Evolutionary conservation across 2,113 vertebrate species (phyloP).

Genomic region (Forbesichthys papilliferus): DNA sequence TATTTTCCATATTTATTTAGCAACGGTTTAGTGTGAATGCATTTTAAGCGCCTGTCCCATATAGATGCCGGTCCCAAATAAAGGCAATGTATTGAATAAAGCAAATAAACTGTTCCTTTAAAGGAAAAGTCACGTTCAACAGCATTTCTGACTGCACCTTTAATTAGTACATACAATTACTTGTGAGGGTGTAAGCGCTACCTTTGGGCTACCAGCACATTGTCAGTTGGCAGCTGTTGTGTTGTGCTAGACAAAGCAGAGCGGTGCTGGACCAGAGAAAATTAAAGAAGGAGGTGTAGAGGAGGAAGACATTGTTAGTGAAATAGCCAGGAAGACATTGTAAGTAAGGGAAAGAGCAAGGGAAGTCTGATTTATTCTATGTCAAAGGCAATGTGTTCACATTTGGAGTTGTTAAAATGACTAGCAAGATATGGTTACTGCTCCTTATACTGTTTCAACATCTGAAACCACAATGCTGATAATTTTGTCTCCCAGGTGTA

Average conservation of each 20-base stretch:
- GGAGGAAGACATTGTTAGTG: not conserved
- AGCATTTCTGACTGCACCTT: too few relatives aligned
- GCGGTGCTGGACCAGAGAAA: not conserved
- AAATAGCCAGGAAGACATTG: not conserved
- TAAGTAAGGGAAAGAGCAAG: not conserved
- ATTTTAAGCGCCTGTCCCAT: too few relatives aligned
- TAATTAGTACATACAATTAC: too few relatives aligned
- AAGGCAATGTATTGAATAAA: too few relatives aligned
- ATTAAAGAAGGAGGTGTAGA: not conserved
- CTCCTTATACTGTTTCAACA: not conserved
- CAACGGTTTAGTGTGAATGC: too few relatives aligned
- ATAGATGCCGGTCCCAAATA: too few relatives aligned
- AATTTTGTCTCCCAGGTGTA: not conserved
- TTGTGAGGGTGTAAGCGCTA: too few relatives aligned
- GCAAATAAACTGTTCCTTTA: too few relatives aligned
- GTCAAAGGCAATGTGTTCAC: not conserved
- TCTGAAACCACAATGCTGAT: not conserved
- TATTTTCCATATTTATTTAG: too few relatives aligned
- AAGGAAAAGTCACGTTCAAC: too few relatives aligned
- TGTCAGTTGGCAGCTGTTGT: not conserved
- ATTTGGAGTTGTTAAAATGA: not conserved
- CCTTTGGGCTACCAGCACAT: not conserved
- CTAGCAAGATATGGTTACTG: not conserved
- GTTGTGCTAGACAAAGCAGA: not conserved
- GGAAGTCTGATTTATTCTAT: not conserved